Evolutionary conservation across 2,797 vertebrate species (phyloP).

Genomic region (Triplophysa bombifrons): DNA sequence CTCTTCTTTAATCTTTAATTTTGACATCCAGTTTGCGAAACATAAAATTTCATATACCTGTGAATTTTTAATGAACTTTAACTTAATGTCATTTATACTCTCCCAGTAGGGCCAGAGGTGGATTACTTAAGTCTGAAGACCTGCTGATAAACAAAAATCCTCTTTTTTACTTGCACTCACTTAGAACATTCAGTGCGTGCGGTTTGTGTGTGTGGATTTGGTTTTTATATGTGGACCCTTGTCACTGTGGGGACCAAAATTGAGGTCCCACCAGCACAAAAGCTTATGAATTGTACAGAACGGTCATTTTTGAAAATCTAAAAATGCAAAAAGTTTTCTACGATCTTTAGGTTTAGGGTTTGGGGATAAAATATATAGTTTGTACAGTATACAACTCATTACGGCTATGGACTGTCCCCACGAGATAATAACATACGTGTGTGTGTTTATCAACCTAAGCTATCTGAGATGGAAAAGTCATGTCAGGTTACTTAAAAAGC

Average conservation of each 20-base stretch:
- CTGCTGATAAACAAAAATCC: constrained; percentile 57
- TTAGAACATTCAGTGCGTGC: not conserved
- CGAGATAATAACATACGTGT: too few species aligned
- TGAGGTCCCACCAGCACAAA: too few species aligned
- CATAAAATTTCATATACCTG: constrained; percentile 21
- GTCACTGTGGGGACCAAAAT: too few species aligned
- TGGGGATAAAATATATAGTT: too few species aligned
- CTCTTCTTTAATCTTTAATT: not conserved
- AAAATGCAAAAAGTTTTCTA: too few species aligned
- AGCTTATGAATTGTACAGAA: too few species aligned
- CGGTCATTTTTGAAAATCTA: too few species aligned
- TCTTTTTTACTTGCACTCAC: constrained; percentile 45
- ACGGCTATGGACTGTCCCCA: too few species aligned
- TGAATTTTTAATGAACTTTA: too few species aligned
- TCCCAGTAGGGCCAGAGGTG: constrained; percentile 39
- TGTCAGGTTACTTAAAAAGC: not conserved
- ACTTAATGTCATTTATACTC: constrained; percentile 41
- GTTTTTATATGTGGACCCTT: too few species aligned
- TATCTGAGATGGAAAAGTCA: not conserved
- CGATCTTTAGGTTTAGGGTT: too few species aligned
- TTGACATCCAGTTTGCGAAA: not conserved
- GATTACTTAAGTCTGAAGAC: constrained; percentile 64
- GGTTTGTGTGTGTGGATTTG: not conserved
- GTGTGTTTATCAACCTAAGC: not conserved
- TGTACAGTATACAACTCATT: too few species aligned